A percentile compares a stretch with the other conserved stretches of the same genome.
These are phyloP conservation scores for Pherbina coryleti DNA, from an alignment of 2,888 invertebrate genomes.

Conservation along the genomic window DNA sequence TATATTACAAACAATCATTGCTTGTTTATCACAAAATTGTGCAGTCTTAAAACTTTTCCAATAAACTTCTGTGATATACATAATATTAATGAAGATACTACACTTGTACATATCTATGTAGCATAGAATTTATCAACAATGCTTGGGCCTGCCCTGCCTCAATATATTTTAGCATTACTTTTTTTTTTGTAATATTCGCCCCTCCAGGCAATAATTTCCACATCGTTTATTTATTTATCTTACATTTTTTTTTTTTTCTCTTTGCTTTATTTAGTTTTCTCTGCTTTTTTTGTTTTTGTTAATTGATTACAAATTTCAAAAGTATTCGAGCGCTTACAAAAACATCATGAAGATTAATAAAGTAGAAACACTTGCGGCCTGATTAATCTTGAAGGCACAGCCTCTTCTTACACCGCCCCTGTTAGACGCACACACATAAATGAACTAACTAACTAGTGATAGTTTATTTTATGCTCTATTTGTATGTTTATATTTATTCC, in stretches of 20 bases:
- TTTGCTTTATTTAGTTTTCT: neutral
- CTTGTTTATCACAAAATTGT: too few species aligned
- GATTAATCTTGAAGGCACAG: neutral
- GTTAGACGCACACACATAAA: neutral
- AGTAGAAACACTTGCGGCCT: neutral
- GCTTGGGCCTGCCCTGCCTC: constrained; percentile 19
- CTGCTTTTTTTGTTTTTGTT: neutral
- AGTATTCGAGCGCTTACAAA: neutral
- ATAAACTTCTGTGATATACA: too few species aligned
- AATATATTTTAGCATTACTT: neutral
- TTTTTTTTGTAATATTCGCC: neutral
- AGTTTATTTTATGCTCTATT: constrained; percentile 3
- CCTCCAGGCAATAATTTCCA: neutral
- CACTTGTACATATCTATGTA: too few species aligned
- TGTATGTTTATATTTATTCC: constrained; percentile 11
- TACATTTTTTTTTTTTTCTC: constrained; percentile 5
- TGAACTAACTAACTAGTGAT: neutral
- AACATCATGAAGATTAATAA: constrained; percentile 3
- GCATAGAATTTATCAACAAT: too few species aligned
- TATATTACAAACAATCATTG: too few species aligned
- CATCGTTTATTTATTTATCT: neutral
- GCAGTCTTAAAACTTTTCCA: too few species aligned
- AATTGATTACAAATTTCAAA: constrained; percentile 23
- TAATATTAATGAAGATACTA: too few species aligned
- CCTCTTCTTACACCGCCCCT: neutral